phyloP scores from a whole-genome alignment of 2,797 vertebrate genomes.

The Tangara arthus region DNA sequence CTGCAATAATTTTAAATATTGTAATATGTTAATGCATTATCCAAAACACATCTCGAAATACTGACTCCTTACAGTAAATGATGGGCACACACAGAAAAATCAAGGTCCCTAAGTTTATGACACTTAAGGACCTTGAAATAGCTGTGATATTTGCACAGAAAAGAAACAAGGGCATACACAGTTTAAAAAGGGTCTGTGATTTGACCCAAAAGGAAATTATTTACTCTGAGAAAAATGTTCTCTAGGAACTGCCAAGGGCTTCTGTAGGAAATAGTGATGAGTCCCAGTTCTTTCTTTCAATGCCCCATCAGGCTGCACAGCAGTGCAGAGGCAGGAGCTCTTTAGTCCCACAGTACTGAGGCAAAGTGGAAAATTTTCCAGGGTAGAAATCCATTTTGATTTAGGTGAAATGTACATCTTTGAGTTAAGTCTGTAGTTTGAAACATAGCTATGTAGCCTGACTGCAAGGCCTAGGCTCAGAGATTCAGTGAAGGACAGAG shows the following conservation, averaged over 20 bases:
- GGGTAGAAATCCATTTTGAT: no score
- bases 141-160: neutral
- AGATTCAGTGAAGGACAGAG: no score
- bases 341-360: rapidly evolving
- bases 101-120: neutral
- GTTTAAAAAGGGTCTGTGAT: neutral
- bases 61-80: neutral
- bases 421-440: no score
- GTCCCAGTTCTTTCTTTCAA: neutral
- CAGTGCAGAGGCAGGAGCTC: neutral
- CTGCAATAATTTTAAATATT: neutral
- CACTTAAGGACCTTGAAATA: neutral
- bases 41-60: neutral
- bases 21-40: neutral
- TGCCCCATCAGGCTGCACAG: no score
- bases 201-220: neutral
- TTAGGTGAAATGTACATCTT: no score
- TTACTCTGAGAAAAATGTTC: neutral
- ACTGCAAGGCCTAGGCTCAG: no score
- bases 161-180: neutral
- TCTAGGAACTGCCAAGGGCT: neutral
- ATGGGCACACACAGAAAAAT: neutral
- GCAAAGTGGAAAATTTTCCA: no score
- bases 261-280: neutral
- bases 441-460: no score